Percentiles rank a stretch among this genome's conserved stretches.
phyloP scores from a whole-genome alignment of 2,113 vertebrate species.

The Calyptommatus sinebrachiatus region DNA sequence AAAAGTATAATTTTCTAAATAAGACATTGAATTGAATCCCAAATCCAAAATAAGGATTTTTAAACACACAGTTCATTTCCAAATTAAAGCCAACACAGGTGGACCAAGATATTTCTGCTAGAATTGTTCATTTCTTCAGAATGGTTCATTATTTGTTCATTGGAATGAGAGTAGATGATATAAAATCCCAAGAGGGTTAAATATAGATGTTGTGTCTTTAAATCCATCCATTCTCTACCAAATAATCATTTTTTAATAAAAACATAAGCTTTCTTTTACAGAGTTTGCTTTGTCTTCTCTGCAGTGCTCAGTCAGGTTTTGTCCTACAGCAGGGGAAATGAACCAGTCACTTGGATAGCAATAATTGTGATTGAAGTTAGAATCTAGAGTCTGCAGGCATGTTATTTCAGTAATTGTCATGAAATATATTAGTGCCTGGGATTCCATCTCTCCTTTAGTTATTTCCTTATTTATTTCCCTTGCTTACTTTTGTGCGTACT shows the following conservation, averaged over 20 bases:
- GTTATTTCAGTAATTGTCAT: conserved; percentile 24
- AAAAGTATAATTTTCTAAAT: no score
- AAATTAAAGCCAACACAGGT: neutral
- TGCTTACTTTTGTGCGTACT: conserved; percentile 8
- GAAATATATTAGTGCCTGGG: conserved; percentile 17
- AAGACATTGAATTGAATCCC: no score
- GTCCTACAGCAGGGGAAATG: conserved; percentile 19
- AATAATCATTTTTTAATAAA: conserved; percentile 17
- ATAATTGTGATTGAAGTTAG: conserved; percentile 23
- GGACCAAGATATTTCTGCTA: neutral
- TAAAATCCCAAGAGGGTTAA: neutral
- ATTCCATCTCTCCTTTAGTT: conserved; percentile 17
- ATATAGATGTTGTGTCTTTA: neutral
- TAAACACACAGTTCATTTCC: neutral
- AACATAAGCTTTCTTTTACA: conserved; percentile 22
- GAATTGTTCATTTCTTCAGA: neutral
- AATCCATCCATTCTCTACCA: conserved; percentile 15
- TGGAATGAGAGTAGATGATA: neutral
- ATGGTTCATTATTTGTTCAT: neutral
- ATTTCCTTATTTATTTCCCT: conserved; percentile 15
- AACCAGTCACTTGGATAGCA: conserved; percentile 23
- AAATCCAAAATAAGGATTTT: no score
- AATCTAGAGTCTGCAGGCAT: conserved; percentile 15
- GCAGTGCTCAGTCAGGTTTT: conserved; percentile 9
- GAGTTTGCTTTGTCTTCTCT: conserved; percentile 14